Conservation (phyloP, 2,113 vertebrate genomes). For the Macrotis lagotis region DNA sequence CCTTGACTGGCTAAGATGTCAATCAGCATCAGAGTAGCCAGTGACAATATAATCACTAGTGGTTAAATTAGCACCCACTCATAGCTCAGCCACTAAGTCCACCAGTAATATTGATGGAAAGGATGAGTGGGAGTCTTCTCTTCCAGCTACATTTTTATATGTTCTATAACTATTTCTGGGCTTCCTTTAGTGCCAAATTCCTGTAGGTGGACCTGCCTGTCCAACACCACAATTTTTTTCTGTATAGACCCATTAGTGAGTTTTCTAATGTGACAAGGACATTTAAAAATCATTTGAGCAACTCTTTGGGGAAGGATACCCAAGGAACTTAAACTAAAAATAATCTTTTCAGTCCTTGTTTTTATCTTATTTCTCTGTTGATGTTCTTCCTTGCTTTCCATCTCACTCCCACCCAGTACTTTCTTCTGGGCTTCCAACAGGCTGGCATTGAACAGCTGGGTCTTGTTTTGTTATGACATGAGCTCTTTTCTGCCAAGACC, state of each 20-base stretch:
- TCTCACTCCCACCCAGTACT: not conserved
- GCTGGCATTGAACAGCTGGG: constrained; percentile 1
- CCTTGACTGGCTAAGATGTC: not conserved
- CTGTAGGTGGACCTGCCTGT: not conserved
- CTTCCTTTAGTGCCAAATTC: not conserved
- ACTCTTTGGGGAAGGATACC: constrained; percentile 41
- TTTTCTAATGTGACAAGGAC: not conserved
- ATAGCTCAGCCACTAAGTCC: not conserved
- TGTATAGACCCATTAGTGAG: not conserved
- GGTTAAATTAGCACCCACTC: not conserved
- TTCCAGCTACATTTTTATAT: not conserved
- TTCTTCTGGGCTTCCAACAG: constrained; percentile 10
- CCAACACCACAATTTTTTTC: not conserved
- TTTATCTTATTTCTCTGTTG: not conserved
- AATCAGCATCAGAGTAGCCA: not conserved
- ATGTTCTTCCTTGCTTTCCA: constrained; percentile 1
- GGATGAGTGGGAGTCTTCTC: not conserved
- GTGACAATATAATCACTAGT: not conserved
- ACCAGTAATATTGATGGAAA: not conserved
- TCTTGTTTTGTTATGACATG: constrained; percentile 6
- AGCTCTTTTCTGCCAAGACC: constrained; percentile 40
- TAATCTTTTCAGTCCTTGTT: constrained; percentile 13
- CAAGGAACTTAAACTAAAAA: constrained; percentile 54
- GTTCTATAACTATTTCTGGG: not conserved
- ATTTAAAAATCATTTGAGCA: constrained; percentile 30